phyloP scores from a whole-genome alignment of 2,113 vertebrate genomes.

The Apaloderma vittatum region DNA sequence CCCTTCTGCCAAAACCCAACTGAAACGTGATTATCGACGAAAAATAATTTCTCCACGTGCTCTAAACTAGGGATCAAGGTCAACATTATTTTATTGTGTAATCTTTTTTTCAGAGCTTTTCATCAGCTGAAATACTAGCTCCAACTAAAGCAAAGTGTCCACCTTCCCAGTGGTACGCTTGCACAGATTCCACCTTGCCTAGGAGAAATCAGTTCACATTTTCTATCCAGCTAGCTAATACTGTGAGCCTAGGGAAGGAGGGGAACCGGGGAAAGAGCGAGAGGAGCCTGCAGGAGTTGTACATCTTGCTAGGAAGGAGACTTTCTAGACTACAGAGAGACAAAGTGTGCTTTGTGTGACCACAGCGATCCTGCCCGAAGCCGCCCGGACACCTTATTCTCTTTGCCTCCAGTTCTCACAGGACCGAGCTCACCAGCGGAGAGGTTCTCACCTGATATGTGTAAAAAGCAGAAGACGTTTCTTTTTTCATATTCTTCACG shows the following conservation, averaged over 20 bases:
- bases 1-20: background rate
- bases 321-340: background rate
- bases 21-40: accelerated
- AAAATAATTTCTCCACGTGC: background rate
- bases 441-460: background rate
- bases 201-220: background rate
- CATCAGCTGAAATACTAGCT: background rate
- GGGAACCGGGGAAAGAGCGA: background rate
- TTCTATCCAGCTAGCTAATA: background rate
- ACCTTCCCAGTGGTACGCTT: background rate
- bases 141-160: background rate
- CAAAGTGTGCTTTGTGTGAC: accelerated
- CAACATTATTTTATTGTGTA: background rate
- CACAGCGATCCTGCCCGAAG: background rate
- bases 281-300: background rate
- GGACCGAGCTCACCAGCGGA: accelerated
- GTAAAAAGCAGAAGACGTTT: background rate
- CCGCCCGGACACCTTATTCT: accelerated
- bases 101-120: background rate
- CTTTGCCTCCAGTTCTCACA: background rate
- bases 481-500: background rate
- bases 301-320: background rate
- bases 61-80: background rate
- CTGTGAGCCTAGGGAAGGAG: background rate
- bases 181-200: background rate